Conservation (phyloP, 2,113 vertebrate species). For the Alouatta palliata region DNA sequence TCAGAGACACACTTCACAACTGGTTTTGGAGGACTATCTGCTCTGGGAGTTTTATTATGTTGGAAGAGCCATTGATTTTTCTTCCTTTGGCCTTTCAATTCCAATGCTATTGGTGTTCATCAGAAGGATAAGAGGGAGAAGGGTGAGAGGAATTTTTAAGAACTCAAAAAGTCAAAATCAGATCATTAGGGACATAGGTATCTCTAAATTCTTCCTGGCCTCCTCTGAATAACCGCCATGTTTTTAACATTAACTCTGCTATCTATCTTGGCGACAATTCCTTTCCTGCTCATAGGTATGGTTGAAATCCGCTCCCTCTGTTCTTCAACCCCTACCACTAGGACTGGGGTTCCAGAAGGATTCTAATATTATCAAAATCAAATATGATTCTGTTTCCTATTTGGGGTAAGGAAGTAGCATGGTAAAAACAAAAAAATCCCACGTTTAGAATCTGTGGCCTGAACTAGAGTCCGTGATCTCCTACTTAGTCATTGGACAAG, state of each 20-base stretch:
- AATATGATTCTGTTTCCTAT: no score
- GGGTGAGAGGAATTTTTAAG: not conserved
- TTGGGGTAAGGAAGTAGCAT: not conserved
- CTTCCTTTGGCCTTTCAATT: not conserved
- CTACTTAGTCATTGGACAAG: not conserved
- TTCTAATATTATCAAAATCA: no score
- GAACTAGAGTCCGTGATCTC: not conserved
- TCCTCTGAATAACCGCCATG: not conserved
- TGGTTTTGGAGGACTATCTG: not conserved
- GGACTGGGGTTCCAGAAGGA: not conserved
- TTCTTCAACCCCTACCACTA: not conserved
- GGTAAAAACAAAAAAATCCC: not conserved
- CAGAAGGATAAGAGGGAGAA: not conserved
- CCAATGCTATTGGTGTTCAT: not conserved
- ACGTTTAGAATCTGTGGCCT: not conserved
- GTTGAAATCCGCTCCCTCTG: not conserved
- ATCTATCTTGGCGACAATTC: not conserved
- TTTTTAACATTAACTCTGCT: not conserved
- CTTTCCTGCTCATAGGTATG: not conserved
- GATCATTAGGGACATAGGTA: not conserved
- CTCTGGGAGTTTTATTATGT: not conserved
- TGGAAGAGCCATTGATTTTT: not conserved
- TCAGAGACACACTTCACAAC: not conserved
- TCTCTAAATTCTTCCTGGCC: not conserved
- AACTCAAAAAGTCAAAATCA: not conserved